Conservation (phyloP, 2,797 vertebrate genomes). For the Halcyon badia region DNA sequence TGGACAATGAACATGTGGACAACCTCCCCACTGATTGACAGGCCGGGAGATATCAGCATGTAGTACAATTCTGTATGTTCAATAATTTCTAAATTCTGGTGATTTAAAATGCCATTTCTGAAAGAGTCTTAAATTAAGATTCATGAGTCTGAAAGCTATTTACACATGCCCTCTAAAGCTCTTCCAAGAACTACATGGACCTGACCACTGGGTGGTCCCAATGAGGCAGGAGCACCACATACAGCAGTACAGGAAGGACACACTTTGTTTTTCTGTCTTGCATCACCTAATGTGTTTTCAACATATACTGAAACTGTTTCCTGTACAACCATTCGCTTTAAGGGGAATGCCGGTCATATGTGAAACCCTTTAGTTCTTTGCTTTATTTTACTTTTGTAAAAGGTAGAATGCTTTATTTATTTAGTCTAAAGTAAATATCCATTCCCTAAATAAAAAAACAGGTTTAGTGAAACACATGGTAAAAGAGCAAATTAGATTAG, state of each 20-base stretch:
- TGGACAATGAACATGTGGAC: fast-evolving
- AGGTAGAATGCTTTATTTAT: slow-evolving; percentile 64
- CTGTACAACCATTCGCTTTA: slow-evolving; percentile 1
- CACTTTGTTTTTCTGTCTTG: slow-evolving; percentile 55
- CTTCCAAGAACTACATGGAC: slow-evolving; percentile 17
- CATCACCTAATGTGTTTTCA: slow-evolving; percentile 55
- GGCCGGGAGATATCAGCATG: not conserved
- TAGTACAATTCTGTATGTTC: not conserved
- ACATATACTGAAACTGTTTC: slow-evolving; percentile 37
- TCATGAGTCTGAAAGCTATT: slow-evolving; percentile 21
- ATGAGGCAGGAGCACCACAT: not conserved
- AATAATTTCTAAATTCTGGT: not conserved
- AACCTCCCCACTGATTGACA: not conserved
- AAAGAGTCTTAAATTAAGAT: slow-evolving; percentile 7
- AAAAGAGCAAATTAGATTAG: slow-evolving; percentile 67
- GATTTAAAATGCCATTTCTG: slow-evolving; percentile 5
- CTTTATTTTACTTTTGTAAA: slow-evolving; percentile 68
- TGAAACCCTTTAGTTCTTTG: slow-evolving; percentile 41
- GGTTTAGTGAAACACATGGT: slow-evolving; percentile 46
- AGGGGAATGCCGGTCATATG: not conserved
- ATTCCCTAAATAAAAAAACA: slow-evolving; percentile 66
- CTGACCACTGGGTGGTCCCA: slow-evolving; percentile 47
- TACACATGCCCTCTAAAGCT: not conserved
- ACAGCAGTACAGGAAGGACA: slow-evolving; percentile 26
- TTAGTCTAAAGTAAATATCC: slow-evolving; percentile 61